phyloP scores from a whole-genome alignment of 2,888 invertebrate genomes.

The Eupeodes luniger region DNA sequence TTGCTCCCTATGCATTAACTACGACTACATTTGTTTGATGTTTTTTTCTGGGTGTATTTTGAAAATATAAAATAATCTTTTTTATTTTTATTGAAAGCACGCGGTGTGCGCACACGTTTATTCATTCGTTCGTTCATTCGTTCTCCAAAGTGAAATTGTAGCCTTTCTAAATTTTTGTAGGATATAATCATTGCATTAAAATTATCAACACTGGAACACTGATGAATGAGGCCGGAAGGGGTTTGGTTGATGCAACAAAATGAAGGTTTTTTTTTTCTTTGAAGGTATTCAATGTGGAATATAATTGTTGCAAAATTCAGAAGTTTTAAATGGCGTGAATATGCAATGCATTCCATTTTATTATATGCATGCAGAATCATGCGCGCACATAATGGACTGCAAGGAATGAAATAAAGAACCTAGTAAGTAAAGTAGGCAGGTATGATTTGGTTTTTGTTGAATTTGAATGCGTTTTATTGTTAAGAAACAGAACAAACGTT shows the following conservation, averaged over 20 bases:
- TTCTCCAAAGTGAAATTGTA: conserved; percentile 64
- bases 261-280: neutral
- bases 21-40: no score
- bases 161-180: conserved; percentile 72
- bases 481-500: conserved; percentile 48
- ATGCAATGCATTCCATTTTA: conserved; percentile 44
- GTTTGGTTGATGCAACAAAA: conserved; percentile 10
- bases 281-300: neutral
- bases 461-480: conserved; percentile 53
- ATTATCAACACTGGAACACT: conserved; percentile 44
- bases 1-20: no score
- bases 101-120: conserved; percentile 11
- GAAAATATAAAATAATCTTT: neutral
- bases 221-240: conserved; percentile 54
- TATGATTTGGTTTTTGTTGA: conserved; percentile 15
- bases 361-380: neutral
- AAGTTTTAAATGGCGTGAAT: conserved; percentile 69
- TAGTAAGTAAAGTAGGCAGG: neutral
- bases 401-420: neutral
- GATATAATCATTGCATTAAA: conserved; percentile 74
- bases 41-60: neutral
- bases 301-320: conserved; percentile 56
- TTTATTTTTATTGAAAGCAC: neutral
- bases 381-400: neutral
- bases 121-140: neutral